Conservation (phyloP, 2,113 vertebrate species). For the Albula glossodonta region DNA sequence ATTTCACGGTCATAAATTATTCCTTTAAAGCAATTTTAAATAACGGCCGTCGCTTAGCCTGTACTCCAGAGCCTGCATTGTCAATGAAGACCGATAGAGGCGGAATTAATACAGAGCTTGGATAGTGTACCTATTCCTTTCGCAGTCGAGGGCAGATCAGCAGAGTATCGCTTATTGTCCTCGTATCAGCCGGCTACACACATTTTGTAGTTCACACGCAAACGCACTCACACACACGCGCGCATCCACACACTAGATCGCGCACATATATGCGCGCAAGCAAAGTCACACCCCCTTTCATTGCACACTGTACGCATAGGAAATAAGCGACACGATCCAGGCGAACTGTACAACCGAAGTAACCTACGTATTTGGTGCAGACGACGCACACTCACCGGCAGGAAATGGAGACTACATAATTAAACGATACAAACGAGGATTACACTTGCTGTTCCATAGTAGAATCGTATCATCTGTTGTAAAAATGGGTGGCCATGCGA, state of each 20-base stretch:
- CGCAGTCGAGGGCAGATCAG: background rate
- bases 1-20: slow-evolving; percentile 3
- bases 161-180: background rate
- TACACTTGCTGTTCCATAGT: background rate
- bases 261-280: background rate
- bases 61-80: background rate
- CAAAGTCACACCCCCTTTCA: slow-evolving; percentile 12
- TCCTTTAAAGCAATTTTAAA: background rate
- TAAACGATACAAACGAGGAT: background rate
- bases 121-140: background rate
- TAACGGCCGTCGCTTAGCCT: background rate
- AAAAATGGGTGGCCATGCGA: slow-evolving; percentile 10
- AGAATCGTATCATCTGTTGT: background rate
- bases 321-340: background rate
- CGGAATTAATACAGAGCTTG: background rate
- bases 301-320: background rate
- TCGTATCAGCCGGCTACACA: background rate
- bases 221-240: background rate
- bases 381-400: background rate
- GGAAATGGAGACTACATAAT: slow-evolving; percentile 25
- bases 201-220: background rate
- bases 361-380: slow-evolving; percentile 19
- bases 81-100: slow-evolving; percentile 7
- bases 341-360: background rate
- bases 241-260: background rate